phyloP scores from a whole-genome alignment of 2,797 vertebrate species.

The Caiman crocodilus region DNA sequence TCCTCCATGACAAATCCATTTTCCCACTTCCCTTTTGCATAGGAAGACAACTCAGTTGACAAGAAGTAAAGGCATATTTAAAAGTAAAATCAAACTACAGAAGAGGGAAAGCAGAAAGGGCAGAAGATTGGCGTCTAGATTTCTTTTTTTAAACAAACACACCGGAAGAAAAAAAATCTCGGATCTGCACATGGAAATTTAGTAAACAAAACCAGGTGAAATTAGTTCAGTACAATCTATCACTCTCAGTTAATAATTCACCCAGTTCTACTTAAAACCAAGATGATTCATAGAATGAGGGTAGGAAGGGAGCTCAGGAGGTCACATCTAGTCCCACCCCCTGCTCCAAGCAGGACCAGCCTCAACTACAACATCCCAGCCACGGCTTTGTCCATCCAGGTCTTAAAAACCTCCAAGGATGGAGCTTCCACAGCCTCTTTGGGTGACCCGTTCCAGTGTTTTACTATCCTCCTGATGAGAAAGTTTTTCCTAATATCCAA shows the following conservation, averaged over 20 bases:
- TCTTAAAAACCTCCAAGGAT: too few relatives aligned
- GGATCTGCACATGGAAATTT: neutral
- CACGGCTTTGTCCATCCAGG: too few relatives aligned
- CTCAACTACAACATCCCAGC: too few relatives aligned
- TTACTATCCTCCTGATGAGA: too few relatives aligned
- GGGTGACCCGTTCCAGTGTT: too few relatives aligned
- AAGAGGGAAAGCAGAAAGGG: neutral
- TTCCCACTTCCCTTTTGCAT: neutral
- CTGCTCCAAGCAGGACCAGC: too few relatives aligned
- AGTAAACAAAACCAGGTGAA: neutral
- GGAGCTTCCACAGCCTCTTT: too few relatives aligned
- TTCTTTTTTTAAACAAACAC: neutral
- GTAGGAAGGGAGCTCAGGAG: too few relatives aligned
- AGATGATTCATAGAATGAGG: too few relatives aligned
- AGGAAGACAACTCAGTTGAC: neutral
- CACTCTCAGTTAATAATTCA: conserved; percentile 47
- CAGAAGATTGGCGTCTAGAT: neutral
- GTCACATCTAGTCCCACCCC: too few relatives aligned
- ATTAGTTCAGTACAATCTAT: conserved; percentile 7
- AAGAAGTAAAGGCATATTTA: neutral
- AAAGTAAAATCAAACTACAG: neutral
- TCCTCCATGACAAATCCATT: neutral
- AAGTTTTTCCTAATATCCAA: too few relatives aligned
- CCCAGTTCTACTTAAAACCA: neutral
- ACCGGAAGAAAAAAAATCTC: neutral